These are phyloP conservation scores for Noctua janthina DNA, from an alignment of 2,888 invertebrate genomes.

Conservation along the genomic window DNA sequence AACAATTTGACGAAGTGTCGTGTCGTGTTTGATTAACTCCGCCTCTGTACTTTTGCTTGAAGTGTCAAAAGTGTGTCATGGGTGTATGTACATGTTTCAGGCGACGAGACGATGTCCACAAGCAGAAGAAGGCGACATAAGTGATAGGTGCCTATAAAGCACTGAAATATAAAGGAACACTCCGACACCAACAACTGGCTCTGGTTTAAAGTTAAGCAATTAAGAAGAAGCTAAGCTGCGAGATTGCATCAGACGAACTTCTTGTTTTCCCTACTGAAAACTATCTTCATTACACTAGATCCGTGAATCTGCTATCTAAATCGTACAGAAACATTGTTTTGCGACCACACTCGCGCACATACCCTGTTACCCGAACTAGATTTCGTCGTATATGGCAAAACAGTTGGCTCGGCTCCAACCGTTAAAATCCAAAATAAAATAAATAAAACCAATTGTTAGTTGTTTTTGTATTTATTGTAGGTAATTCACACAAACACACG, in stretches of 20 bases:
- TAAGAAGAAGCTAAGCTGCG: slow-evolving; percentile 86
- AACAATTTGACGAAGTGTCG: neutral
- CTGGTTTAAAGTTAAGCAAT: slow-evolving; percentile 87
- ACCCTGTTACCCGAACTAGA: slow-evolving; percentile 67
- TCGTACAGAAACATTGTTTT: slow-evolving; percentile 76
- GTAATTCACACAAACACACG: slow-evolving; percentile 84
- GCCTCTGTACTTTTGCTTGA: no score
- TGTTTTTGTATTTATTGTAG: slow-evolving; percentile 74
- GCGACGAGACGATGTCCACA: slow-evolving; percentile 30
- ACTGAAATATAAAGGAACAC: slow-evolving; percentile 83
- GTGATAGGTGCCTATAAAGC: slow-evolving; percentile 75
- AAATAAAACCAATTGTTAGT: slow-evolving; percentile 65
- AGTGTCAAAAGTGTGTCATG: no score
- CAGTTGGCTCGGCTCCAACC: slow-evolving; percentile 83
- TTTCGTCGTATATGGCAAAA: slow-evolving; percentile 77
- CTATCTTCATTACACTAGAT: slow-evolving; percentile 87
- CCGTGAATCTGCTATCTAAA: slow-evolving; percentile 78
- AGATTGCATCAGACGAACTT: slow-evolving; percentile 86
- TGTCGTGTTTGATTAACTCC: no score
- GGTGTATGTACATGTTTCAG: slow-evolving; percentile 35
- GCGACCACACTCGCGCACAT: slow-evolving; percentile 68
- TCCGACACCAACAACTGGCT: slow-evolving; percentile 80
- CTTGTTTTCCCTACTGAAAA: slow-evolving; percentile 86
- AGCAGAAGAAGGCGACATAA: slow-evolving; percentile 27
- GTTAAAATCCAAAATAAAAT: slow-evolving; percentile 58